Conservation (phyloP, 2,888 invertebrate genomes). For the Andrena flavipes region DNA sequence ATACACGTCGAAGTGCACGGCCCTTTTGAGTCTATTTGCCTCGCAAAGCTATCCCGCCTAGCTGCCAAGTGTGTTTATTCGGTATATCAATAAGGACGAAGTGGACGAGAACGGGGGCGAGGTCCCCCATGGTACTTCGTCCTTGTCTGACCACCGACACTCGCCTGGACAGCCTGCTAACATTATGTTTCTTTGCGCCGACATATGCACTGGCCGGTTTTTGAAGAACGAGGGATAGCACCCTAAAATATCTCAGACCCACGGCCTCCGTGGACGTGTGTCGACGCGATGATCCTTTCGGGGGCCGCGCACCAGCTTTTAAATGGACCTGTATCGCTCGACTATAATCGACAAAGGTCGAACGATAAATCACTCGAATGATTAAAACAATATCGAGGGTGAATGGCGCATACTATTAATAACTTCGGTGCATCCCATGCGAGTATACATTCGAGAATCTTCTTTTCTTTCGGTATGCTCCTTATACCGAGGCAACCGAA, state of each 20-base stretch:
- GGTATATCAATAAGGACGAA: constrained; percentile 79
- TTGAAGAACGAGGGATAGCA: constrained; percentile 66
- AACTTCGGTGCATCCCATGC: neutral
- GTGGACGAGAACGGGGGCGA: constrained; percentile 62
- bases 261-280: constrained; percentile 64
- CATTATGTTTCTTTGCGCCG: constrained; percentile 72
- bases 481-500: neutral
- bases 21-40: constrained; percentile 68
- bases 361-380: constrained; percentile 50
- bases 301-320: constrained; percentile 26
- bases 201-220: constrained; percentile 72
- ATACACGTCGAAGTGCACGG: constrained; percentile 31
- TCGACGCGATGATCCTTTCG: constrained; percentile 57
- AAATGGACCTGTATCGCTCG: constrained; percentile 13
- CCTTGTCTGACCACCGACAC: constrained; percentile 46
- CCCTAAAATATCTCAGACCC: constrained; percentile 66
- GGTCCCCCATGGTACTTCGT: constrained; percentile 65
- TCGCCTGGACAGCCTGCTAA: constrained; percentile 71
- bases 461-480: neutral
- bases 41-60: constrained; percentile 69
- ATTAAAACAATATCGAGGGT: constrained; percentile 23
- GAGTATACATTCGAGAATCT: neutral
- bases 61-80: constrained; percentile 77
- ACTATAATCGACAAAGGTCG: neutral
- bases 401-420: neutral